Conservation (phyloP, 2,113 vertebrate species). For the Donacobius atricapilla region DNA sequence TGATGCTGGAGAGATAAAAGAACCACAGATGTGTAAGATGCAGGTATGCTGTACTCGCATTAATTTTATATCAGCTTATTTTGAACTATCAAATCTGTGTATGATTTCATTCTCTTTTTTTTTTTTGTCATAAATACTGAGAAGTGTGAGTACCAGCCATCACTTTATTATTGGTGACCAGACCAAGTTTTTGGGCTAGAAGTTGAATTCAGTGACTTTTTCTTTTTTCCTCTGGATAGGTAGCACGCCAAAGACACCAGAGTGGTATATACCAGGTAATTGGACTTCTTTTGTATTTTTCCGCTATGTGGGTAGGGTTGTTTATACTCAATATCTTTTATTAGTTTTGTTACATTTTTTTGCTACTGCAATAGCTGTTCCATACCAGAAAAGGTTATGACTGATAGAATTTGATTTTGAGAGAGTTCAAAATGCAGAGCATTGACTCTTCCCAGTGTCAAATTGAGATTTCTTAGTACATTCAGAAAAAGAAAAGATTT, state of each 20-base stretch:
- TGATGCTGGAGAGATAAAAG: background rate
- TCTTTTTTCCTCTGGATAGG: constrained; percentile 71
- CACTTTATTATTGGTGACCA: background rate
- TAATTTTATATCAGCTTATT: background rate
- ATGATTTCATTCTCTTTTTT: background rate
- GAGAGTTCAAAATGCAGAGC: background rate
- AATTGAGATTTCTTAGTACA: background rate
- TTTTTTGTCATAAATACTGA: background rate
- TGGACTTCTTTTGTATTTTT: background rate
- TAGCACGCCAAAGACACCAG: constrained; percentile 76
- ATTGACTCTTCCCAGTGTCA: background rate
- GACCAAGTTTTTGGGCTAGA: background rate
- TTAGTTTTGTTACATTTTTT: background rate
- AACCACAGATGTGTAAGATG: background rate
- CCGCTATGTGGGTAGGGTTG: background rate
- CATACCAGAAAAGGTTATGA: background rate
- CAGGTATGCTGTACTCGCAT: background rate
- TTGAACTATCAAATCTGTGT: background rate
- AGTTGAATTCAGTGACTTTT: background rate
- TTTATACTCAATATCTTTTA: background rate
- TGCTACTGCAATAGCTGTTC: background rate
- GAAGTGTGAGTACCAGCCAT: background rate
- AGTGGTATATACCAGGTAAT: constrained; percentile 94
- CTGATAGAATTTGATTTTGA: background rate
- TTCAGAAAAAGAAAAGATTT: background rate